Evolutionary conservation across 2,797 vertebrate species (phyloP).

Genomic region (Hipposideros larvatus): DNA sequence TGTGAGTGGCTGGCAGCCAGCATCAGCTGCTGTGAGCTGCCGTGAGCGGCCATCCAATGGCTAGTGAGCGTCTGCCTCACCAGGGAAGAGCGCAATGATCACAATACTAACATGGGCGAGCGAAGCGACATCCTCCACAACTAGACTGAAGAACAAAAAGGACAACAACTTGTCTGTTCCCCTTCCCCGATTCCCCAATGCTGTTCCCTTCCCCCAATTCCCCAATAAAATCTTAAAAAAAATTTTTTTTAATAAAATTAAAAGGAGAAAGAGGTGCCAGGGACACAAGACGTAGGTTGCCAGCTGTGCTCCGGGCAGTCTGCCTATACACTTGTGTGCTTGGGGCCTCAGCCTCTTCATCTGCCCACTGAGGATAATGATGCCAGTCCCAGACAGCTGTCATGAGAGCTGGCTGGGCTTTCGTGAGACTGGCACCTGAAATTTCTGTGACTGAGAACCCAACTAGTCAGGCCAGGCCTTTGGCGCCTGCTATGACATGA

Average conservation of each 20-base stretch:
- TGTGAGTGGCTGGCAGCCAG: too few species aligned
- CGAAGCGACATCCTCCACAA: too few species aligned
- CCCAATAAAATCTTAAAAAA: too few species aligned
- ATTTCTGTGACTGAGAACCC: background rate
- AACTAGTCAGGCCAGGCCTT: background rate
- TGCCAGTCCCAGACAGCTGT: background rate
- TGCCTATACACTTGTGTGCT: background rate
- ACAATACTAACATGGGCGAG: too few species aligned
- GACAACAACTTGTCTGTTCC: too few species aligned
- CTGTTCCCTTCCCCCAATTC: too few species aligned
- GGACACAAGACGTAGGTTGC: background rate
- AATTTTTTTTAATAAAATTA: background rate
- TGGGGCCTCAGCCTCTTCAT: background rate
- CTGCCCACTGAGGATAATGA: background rate
- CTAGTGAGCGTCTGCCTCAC: too few species aligned
- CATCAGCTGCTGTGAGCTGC: too few species aligned
- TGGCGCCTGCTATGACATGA: fast-evolving
- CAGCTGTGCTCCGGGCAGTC: background rate
- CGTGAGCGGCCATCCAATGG: too few species aligned
- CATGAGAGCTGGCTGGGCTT: background rate
- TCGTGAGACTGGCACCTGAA: background rate
- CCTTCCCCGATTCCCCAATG: too few species aligned
- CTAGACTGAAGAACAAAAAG: too few species aligned
- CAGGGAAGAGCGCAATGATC: too few species aligned
- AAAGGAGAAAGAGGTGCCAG: background rate